phyloP scores from a whole-genome alignment of 2,888 invertebrate genomes.

The Timandra comae region DNA sequence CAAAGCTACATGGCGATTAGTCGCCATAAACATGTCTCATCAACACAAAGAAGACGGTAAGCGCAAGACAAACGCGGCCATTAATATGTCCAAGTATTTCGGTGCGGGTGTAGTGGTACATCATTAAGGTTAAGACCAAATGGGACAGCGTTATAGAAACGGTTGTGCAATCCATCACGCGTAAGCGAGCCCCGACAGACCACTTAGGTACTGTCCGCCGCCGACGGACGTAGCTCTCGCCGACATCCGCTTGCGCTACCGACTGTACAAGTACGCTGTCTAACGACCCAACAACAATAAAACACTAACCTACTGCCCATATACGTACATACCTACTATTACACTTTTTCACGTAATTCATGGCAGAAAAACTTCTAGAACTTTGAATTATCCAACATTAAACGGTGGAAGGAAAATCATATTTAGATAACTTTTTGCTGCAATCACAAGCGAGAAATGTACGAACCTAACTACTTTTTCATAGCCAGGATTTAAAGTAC shows the following conservation, averaged over 20 bases:
- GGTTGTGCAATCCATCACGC: slow-evolving; percentile 59
- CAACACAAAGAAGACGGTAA: slow-evolving; percentile 1
- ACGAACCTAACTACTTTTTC: too few relatives aligned
- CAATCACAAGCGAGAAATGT: too few relatives aligned
- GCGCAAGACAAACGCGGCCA: slow-evolving; percentile 28
- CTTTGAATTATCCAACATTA: too few relatives aligned
- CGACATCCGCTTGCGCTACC: slow-evolving; percentile 36
- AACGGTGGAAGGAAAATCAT: too few relatives aligned
- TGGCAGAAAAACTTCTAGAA: too few relatives aligned
- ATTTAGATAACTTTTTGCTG: too few relatives aligned
- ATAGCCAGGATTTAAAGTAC: too few relatives aligned
- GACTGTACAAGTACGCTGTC: slow-evolving; percentile 21
- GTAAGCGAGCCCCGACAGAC: slow-evolving; percentile 56
- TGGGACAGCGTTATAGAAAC: slow-evolving; percentile 42
- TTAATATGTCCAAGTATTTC: slow-evolving; percentile 35
- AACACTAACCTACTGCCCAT: slow-evolving; percentile 22
- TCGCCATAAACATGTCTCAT: too few relatives aligned
- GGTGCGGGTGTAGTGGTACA: slow-evolving; percentile 27
- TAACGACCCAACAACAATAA: slow-evolving; percentile 31
- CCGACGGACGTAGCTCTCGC: slow-evolving; percentile 41
- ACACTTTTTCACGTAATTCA: too few relatives aligned
- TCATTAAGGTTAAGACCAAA: slow-evolving; percentile 45
- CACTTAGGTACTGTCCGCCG: slow-evolving; percentile 62
- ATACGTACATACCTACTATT: too few relatives aligned
- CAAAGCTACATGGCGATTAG: too few relatives aligned